These are phyloP conservation scores for Hecatera dysodea DNA, from an alignment of 2,888 invertebrate species.

Conservation along the genomic window DNA sequence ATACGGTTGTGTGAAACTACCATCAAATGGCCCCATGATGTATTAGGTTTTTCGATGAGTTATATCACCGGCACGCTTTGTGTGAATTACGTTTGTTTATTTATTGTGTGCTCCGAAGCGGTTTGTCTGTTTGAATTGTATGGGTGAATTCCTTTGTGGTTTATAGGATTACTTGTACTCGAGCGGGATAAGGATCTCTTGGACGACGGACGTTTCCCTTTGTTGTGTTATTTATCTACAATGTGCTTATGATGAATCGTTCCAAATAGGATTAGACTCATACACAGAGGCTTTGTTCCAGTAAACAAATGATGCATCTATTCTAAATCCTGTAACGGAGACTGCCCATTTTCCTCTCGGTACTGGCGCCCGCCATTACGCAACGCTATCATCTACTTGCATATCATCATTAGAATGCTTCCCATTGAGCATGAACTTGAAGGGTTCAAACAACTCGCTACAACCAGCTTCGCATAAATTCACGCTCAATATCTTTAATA, in stretches of 20 bases:
- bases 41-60: conserved; percentile 63
- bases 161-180: conserved; percentile 45
- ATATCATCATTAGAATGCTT: conserved; percentile 53
- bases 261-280: conserved; percentile 6
- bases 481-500: conserved; percentile 53
- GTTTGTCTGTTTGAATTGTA: conserved; percentile 52
- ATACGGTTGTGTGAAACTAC: conserved; percentile 64
- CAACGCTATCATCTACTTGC: conserved; percentile 43
- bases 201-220: conserved; percentile 39
- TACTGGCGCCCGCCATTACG: conserved; percentile 30
- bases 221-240: conserved; percentile 51
- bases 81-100: conserved; percentile 59
- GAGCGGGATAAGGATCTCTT: conserved; percentile 38
- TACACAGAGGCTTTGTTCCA: conserved; percentile 10
- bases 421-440: conserved; percentile 48
- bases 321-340: conserved; percentile 30
- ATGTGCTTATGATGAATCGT: conserved; percentile 39
- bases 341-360: conserved; percentile 26
- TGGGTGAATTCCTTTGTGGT: conserved; percentile 54
- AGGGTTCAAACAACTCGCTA: conserved; percentile 58
- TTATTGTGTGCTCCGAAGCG: conserved; percentile 53
- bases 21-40: conserved; percentile 62
- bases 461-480: conserved; percentile 52
- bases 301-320: conserved; percentile 24
- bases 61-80: conserved; percentile 52